Conservation (phyloP, 2,797 vertebrate genomes). For the Scleropages formosus region DNA sequence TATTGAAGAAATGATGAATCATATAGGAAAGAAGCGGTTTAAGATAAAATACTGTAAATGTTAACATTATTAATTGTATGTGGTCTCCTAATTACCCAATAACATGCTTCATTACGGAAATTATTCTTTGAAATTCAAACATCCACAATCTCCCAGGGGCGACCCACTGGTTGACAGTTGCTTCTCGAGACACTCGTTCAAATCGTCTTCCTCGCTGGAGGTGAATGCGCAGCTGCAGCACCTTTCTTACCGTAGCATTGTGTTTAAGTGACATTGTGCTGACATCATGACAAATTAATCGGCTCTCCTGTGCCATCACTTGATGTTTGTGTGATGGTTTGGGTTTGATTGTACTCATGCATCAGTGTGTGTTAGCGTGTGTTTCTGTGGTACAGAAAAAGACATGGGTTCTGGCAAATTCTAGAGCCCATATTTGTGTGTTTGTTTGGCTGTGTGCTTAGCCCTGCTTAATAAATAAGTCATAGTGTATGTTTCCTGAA, state of each 20-base stretch:
- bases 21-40: too few species aligned
- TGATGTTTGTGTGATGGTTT: not conserved
- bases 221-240: not conserved
- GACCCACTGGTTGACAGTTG: not conserved
- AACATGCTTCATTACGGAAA: too few species aligned
- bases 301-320: not conserved
- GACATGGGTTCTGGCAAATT: not conserved
- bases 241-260: not conserved
- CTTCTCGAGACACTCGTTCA: not conserved
- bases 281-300: slow-evolving; percentile 16
- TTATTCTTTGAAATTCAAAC: too few species aligned
- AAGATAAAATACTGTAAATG: too few species aligned
- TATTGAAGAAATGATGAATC: too few species aligned
- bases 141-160: not conserved
- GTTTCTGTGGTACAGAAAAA: not conserved
- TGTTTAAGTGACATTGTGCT: not conserved
- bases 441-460: not conserved
- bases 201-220: not conserved
- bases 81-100: too few species aligned
- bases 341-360: not conserved
- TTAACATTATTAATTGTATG: too few species aligned
- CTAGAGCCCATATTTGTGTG: not conserved
- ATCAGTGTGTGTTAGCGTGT: not conserved
- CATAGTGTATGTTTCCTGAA: not conserved
- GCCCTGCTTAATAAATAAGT: not conserved